A percentile compares a stretch with the other conserved stretches of the same genome.
Conservation (phyloP, 2,113 vertebrate species). For the Oryzias celebensis region DNA sequence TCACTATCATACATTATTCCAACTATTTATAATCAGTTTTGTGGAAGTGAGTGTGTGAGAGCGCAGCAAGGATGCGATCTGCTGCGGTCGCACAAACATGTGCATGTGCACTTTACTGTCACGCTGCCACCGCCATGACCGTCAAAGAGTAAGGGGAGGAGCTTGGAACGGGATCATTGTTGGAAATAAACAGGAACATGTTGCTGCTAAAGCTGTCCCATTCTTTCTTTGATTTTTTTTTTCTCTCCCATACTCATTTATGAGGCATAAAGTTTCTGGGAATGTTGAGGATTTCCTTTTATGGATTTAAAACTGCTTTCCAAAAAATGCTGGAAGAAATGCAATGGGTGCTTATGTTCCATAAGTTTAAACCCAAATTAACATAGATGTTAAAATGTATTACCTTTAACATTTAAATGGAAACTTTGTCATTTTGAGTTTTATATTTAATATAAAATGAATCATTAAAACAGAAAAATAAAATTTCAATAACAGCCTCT, state of each 20-base stretch:
- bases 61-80: constrained; percentile 47
- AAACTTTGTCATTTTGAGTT: no score
- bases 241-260: constrained; percentile 27
- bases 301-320: constrained; percentile 1
- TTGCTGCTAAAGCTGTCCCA: constrained; percentile 72
- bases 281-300: constrained; percentile 3
- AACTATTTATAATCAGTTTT: constrained; percentile 59
- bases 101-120: constrained; percentile 56
- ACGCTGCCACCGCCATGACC: neutral
- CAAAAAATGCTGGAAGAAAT: neutral
- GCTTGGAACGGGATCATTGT: constrained; percentile 28
- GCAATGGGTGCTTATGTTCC: no score
- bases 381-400: no score
- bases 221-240: constrained; percentile 45
- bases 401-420: no score
- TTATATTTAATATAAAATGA: no score
- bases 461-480: no score
- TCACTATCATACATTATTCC: constrained; percentile 37
- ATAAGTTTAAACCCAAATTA: no score
- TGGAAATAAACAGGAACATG: constrained; percentile 56
- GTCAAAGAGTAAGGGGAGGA: constrained; percentile 5
- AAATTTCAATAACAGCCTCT: no score
- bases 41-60: constrained; percentile 51
- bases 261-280: constrained; percentile 5
- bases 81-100: constrained; percentile 3